phyloP scores from a whole-genome alignment of 2,113 vertebrate genomes.

The Hippocampus zosterae region DNA sequence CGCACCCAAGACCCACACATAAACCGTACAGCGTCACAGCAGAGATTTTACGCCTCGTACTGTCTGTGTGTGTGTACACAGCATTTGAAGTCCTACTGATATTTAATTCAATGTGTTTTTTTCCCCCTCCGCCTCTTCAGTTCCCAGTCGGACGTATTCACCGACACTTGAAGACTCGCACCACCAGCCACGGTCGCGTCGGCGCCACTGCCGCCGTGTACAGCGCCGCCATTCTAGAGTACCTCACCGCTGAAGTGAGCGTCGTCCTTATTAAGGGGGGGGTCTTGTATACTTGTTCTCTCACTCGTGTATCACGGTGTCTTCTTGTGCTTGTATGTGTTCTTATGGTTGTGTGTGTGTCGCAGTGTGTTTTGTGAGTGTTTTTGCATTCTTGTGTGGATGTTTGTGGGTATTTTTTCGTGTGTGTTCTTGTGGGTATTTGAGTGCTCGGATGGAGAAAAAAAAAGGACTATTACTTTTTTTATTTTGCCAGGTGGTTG shows the following conservation, averaged over 20 bases:
- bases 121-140: constrained; percentile 56
- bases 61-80: constrained; percentile 7
- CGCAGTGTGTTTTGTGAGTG: not conserved
- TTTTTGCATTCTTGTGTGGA: too few relatives aligned
- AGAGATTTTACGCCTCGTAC: too few relatives aligned
- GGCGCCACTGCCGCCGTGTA: constrained; percentile 96
- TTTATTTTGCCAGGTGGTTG: too few relatives aligned
- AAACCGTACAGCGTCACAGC: too few relatives aligned
- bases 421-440: not conserved
- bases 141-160: constrained; percentile 98
- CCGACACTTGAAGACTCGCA: constrained; percentile 95
- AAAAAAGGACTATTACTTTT: too few relatives aligned
- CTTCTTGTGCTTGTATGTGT: not conserved
- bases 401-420: not conserved
- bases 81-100: not conserved
- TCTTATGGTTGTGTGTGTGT: too few relatives aligned
- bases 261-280: not conserved
- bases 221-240: constrained; percentile 96
- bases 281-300: not conserved
- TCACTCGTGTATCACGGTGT: not conserved
- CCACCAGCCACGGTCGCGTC: constrained; percentile 95
- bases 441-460: not conserved
- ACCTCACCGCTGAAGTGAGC: constrained; percentile 93
- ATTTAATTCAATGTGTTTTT: not conserved
- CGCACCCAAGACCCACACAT: not conserved